Conservation (phyloP, 1,140 invertebrate species). For the Eufriesea mexicana region DNA sequence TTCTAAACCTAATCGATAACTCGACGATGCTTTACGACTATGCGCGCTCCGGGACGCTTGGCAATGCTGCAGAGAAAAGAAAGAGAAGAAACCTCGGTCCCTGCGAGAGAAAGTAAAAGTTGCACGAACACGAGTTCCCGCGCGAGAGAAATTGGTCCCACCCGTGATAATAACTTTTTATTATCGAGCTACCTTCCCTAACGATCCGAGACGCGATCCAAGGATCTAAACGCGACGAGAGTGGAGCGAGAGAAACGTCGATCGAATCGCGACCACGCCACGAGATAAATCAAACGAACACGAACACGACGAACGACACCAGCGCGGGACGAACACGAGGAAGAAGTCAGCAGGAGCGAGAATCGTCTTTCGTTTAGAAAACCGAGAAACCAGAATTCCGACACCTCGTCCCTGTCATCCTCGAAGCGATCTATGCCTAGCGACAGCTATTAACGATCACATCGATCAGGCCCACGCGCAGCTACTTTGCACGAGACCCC, state of each 20-base stretch:
- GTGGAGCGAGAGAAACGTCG: constrained; percentile 40
- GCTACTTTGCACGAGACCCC: too few relatives aligned
- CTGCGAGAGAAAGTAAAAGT: not conserved
- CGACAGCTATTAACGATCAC: too few relatives aligned
- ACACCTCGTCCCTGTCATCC: too few relatives aligned
- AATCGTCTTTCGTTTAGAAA: too few relatives aligned
- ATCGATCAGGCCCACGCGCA: too few relatives aligned
- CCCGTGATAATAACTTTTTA: constrained; percentile 22
- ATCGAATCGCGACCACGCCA: constrained; percentile 50
- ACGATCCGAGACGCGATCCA: not conserved
- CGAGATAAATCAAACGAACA: constrained; percentile 36
- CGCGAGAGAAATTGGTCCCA: constrained; percentile 55
- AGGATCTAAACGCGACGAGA: constrained; percentile 27
- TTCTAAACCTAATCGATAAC: constrained; percentile 3
- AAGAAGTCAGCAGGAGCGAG: constrained; percentile 29
- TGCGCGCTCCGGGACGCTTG: not conserved
- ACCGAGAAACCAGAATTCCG: too few relatives aligned
- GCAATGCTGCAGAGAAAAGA: not conserved
- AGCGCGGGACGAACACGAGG: constrained; percentile 14
- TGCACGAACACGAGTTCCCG: not conserved
- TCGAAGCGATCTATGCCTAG: too few relatives aligned
- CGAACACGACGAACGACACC: not conserved
- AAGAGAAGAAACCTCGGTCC: not conserved
- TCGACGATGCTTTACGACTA: not conserved
- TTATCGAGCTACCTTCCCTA: not conserved